phyloP scores from a whole-genome alignment of 53 echinoderm and acorn worm species.

The Astropecten irregularis region DNA sequence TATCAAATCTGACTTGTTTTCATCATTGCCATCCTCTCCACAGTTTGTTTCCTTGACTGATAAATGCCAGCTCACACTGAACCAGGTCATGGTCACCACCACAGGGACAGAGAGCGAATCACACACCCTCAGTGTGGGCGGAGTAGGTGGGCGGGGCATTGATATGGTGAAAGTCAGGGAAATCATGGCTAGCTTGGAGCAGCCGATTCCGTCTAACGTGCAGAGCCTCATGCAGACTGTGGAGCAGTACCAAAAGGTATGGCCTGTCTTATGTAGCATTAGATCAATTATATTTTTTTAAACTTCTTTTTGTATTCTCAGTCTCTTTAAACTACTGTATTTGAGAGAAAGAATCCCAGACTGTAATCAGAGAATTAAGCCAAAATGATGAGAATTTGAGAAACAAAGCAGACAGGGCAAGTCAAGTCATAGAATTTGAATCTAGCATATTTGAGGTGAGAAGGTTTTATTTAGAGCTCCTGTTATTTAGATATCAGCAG shows the following conservation, averaged over 20 bases:
- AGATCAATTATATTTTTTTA: too few species aligned
- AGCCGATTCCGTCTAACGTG: conserved; percentile 69
- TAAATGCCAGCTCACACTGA: conserved; percentile 65
- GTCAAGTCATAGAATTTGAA: too few species aligned
- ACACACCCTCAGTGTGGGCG: neutral
- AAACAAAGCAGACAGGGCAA: too few species aligned
- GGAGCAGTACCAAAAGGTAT: conserved; percentile 90
- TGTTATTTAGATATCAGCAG: too few species aligned
- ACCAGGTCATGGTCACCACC: conserved; percentile 38
- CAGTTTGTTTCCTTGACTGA: conserved; percentile 86
- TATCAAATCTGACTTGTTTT: neutral
- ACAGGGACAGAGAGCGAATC: neutral
- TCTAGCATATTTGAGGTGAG: too few species aligned
- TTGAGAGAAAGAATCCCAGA: too few species aligned
- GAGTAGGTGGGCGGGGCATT: conserved; percentile 43
- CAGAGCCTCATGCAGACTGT: conserved; percentile 86
- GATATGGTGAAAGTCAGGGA: conserved; percentile 84
- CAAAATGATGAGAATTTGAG: too few species aligned
- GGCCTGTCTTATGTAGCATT: too few species aligned
- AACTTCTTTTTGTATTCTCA: too few species aligned
- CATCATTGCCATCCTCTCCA: neutral
- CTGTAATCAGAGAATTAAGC: too few species aligned
- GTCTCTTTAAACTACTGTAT: too few species aligned
- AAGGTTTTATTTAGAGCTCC: too few species aligned
- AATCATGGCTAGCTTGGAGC: conserved; percentile 64